Conservation (phyloP, 2,113 vertebrate genomes). For the Apeltes quadracus region DNA sequence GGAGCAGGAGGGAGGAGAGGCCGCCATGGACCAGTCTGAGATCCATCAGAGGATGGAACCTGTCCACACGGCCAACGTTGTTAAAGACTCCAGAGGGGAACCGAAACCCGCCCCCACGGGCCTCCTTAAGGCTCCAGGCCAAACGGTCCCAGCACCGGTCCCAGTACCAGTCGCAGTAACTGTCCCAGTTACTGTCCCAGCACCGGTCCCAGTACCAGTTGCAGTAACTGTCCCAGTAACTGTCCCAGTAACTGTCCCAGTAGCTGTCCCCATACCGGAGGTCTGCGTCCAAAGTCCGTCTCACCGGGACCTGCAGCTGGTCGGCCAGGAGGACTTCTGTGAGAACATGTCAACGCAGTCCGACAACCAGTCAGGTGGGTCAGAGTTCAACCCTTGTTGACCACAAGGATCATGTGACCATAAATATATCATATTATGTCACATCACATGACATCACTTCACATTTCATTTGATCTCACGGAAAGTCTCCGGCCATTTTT, state of each 20-base stretch:
- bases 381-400: not conserved
- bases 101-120: slow-evolving; percentile 11
- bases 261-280: slow-evolving; percentile 13
- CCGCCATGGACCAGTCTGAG: slow-evolving; percentile 60
- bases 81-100: slow-evolving; percentile 27
- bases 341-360: slow-evolving; percentile 76
- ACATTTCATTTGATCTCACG: no score
- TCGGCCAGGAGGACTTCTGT: slow-evolving; percentile 69
- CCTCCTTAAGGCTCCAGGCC: not conserved
- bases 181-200: not conserved
- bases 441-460: no score
- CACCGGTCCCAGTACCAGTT: not conserved
- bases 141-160: not conserved
- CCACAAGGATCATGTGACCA: no score
- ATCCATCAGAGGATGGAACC: not conserved
- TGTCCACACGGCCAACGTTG: accelerated
- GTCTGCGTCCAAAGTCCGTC: slow-evolving; percentile 42
- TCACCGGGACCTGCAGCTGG: slow-evolving; percentile 38
- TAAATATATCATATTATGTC: no score
- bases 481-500: not conserved
- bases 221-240: slow-evolving; percentile 8
- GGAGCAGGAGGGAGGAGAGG: slow-evolving; percentile 39
- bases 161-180: not conserved
- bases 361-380: slow-evolving; percentile 80
- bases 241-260: slow-evolving; percentile 5